Percentiles rank a stretch among this genome's conserved stretches.
Evolutionary conservation across 1,140 invertebrate genomes (phyloP).

Genomic region (Phenacoccus solenopsis): DNA sequence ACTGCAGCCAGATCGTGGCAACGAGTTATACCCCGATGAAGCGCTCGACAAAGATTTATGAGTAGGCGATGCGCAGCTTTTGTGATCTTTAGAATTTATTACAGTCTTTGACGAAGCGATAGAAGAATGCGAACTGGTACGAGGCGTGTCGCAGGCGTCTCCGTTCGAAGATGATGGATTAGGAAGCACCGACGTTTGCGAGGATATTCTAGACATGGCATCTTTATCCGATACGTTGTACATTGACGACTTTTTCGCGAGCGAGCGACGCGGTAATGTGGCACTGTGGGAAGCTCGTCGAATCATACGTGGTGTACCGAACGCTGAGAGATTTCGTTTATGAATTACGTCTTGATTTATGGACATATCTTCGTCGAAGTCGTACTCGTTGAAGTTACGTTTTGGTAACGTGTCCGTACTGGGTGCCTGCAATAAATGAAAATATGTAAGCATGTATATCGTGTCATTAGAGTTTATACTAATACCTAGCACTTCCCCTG

Average conservation of each 20-base stretch:
- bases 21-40: conserved; percentile 30
- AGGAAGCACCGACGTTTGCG: conserved; percentile 20
- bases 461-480: no score
- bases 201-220: background rate
- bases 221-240: background rate
- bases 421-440: background rate
- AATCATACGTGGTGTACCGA: background rate
- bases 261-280: conserved; percentile 10
- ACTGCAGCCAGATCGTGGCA: conserved; percentile 25
- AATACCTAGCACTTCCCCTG: no score
- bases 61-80: conserved; percentile 15
- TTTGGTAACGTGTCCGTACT: conserved; percentile 14
- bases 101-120: background rate
- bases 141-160: conserved; percentile 23
- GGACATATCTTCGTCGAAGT: background rate
- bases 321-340: background rate
- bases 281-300: conserved; percentile 14
- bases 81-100: background rate
- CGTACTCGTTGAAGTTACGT: background rate
- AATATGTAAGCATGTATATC: no score
- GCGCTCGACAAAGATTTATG: conserved; percentile 26
- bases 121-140: conserved; percentile 20
- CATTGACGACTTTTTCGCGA: background rate
- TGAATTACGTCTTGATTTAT: background rate
- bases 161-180: conserved; percentile 7